Percentiles rank a stretch among this genome's conserved stretches.
Conservation (phyloP, 2,888 invertebrate species). For the Apamea anceps region DNA sequence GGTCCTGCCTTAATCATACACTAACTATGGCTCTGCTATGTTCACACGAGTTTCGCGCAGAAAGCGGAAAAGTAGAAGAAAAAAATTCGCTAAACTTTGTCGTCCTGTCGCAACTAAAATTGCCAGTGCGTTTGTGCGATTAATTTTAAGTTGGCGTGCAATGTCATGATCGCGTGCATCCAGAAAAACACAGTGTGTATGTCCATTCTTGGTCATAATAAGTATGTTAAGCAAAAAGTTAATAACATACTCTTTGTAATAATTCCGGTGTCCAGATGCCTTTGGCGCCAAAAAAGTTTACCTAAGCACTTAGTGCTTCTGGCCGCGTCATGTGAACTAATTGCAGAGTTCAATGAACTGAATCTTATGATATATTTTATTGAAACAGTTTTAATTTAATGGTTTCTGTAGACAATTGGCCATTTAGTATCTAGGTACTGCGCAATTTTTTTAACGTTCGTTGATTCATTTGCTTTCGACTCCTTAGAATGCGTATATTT, state of each 20-base stretch:
- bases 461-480: background rate
- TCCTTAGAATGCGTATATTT: background rate
- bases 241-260: conserved; percentile 52
- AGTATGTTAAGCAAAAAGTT: conserved; percentile 55
- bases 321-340: conserved; percentile 40
- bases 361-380: conserved; percentile 37
- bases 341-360: conserved; percentile 57
- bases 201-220: conserved; percentile 52
- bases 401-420: conserved; percentile 25
- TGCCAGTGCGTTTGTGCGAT: conserved; percentile 14
- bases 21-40: background rate
- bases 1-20: background rate
- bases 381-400: conserved; percentile 41
- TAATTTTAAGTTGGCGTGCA: conserved; percentile 42
- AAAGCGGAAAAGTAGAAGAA: background rate
- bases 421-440: conserved; percentile 4
- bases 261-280: conserved; percentile 42
- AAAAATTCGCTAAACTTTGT: background rate
- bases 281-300: conserved; percentile 55
- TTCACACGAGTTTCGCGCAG: background rate
- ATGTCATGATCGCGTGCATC: conserved; percentile 56
- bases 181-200: conserved; percentile 45
- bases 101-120: background rate
- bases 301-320: conserved; percentile 21
- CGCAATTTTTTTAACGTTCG: background rate